Evolutionary conservation across 2,888 invertebrate genomes (phyloP).

Genomic region (Troglohyphantes excavatus): DNA sequence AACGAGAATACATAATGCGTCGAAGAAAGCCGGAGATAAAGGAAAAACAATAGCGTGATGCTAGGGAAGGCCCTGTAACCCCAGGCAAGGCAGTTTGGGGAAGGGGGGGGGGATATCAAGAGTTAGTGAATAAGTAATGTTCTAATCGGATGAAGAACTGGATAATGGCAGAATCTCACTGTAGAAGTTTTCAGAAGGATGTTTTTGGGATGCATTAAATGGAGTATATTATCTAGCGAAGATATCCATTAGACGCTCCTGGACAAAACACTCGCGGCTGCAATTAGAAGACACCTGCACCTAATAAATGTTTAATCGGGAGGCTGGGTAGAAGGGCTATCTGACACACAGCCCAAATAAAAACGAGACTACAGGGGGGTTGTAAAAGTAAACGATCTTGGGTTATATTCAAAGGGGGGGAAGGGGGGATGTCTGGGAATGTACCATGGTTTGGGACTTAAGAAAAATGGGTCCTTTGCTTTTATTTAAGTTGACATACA

Average conservation of each 20-base stretch:
- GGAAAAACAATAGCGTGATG: conserved; percentile 65
- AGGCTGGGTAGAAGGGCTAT: conserved; percentile 43
- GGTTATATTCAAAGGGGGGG: conserved; percentile 21
- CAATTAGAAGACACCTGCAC: conserved; percentile 66
- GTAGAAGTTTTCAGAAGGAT: conserved; percentile 48
- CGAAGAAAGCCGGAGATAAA: conserved; percentile 65
- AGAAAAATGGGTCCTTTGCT: neutral
- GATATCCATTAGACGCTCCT: conserved; percentile 61
- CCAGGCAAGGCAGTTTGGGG: too few species aligned
- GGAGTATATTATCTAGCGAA: conserved; percentile 63
- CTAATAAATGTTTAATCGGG: conserved; percentile 64
- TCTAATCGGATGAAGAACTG: conserved; percentile 75
- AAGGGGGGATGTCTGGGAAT: neutral
- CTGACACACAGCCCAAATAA: conserved; percentile 27
- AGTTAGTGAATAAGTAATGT: conserved; percentile 76
- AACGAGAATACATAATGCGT: conserved; percentile 68
- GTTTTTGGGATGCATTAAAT: conserved; percentile 70
- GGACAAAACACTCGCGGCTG: conserved; percentile 40
- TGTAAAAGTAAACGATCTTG: conserved; percentile 36
- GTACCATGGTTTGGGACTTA: neutral
- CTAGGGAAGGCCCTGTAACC: conserved; percentile 36
- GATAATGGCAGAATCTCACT: conserved; percentile 39
- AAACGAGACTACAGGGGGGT: conserved; percentile 45
- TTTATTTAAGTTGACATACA: conserved; percentile 3
- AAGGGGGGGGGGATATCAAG: conserved; percentile 43